Evolutionary conservation across 2,888 invertebrate genomes (phyloP).

Genomic region (Brachynemurus nebulosus): DNA sequence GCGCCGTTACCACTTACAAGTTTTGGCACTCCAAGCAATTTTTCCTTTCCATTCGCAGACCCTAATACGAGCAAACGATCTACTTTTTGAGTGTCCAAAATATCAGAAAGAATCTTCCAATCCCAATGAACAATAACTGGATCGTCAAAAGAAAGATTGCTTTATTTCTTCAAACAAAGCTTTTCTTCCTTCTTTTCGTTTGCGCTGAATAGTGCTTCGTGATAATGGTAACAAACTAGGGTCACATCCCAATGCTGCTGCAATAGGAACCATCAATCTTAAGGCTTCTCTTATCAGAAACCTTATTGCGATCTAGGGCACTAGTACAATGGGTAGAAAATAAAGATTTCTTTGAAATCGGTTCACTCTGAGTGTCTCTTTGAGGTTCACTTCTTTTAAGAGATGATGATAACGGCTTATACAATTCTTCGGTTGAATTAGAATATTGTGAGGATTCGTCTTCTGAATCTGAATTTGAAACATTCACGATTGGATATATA

Average conservation of each 20-base stretch:
- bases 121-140: constrained; percentile 6
- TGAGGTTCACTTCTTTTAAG: not conserved
- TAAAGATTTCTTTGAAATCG: not conserved
- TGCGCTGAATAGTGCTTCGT: too few species aligned
- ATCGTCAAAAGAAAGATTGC: not conserved
- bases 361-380: not conserved
- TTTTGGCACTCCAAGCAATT: constrained; percentile 13
- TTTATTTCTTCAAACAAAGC: too few species aligned
- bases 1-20: constrained; percentile 9
- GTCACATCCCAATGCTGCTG: not conserved
- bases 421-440: too few species aligned
- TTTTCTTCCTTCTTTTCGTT: too few species aligned
- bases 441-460: too few species aligned
- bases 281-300: not conserved
- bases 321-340: not conserved
- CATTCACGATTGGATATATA: too few species aligned
- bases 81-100: constrained; percentile 1
- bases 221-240: not conserved
- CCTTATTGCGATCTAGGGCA: not conserved
- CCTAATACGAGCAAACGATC: constrained; percentile 10
- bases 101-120: constrained; percentile 5
- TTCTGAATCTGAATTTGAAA: not conserved
- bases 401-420: too few species aligned
- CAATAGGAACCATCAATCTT: not conserved
- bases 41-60: constrained; percentile 2